Conservation (phyloP, 2,113 vertebrate genomes). For the Hypomesus transpacificus region DNA sequence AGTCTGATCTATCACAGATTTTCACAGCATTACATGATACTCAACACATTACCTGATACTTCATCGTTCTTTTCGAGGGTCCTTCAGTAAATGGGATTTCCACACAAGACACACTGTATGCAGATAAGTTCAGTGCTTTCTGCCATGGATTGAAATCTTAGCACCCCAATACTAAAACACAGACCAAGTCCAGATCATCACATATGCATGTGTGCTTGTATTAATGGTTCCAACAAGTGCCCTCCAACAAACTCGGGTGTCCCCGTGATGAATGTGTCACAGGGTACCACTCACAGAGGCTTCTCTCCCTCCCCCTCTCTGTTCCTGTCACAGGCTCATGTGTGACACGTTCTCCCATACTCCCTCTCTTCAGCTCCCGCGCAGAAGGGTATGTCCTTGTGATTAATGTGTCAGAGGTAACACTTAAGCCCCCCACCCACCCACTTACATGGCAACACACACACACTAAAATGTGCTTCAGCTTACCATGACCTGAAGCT, state of each 20-base stretch:
- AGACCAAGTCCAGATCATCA: background rate
- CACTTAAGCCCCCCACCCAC: slow-evolving; percentile 20
- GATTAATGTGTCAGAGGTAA: slow-evolving; percentile 52
- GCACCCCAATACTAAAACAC: too few relatives aligned
- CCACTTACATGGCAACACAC: slow-evolving; percentile 3
- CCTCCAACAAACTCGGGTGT: background rate
- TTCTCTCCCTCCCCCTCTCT: background rate
- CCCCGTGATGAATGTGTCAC: background rate
- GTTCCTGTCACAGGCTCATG: slow-evolving; percentile 2
- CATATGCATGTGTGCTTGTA: background rate
- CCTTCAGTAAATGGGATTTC: too few relatives aligned
- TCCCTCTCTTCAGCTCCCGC: slow-evolving; percentile 32
- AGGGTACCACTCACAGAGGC: background rate
- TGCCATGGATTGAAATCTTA: too few relatives aligned
- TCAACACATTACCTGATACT: background rate
- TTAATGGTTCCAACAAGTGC: background rate
- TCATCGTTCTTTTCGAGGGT: too few relatives aligned
- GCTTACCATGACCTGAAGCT: slow-evolving; percentile 44
- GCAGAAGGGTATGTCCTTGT: slow-evolving; percentile 51
- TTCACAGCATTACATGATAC: background rate
- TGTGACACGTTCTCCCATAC: background rate
- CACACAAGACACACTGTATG: too few relatives aligned
- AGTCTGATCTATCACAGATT: background rate
- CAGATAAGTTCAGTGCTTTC: too few relatives aligned
- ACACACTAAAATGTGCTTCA: slow-evolving; percentile 23